Percentiles rank a stretch among this genome's conserved stretches.
These are phyloP conservation scores for Tyrannus savana DNA, from an alignment of 2,113 vertebrate genomes.

Conservation along the genomic window DNA sequence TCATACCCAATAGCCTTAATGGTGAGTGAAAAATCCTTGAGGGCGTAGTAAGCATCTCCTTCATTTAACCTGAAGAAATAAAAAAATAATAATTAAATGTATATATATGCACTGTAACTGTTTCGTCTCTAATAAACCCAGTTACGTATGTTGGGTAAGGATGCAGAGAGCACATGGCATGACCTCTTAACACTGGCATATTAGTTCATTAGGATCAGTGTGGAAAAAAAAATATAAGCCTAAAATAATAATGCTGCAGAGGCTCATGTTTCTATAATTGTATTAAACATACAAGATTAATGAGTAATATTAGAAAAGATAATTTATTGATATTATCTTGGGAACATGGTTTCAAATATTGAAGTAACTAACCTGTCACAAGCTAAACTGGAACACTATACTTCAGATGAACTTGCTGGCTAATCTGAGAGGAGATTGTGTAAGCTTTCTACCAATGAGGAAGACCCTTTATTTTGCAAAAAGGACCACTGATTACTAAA, in stretches of 20 bases:
- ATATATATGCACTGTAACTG: rapidly evolving
- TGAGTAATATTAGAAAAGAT: background rate
- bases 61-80: slow-evolving; percentile 21
- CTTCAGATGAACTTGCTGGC: background rate
- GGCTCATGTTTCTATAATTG: background rate
- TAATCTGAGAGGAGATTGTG: background rate
- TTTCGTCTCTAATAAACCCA: background rate
- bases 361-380: background rate
- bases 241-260: background rate
- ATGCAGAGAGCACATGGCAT: background rate
- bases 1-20: slow-evolving; percentile 24
- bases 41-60: slow-evolving; percentile 18
- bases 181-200: background rate
- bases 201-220: background rate
- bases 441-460: background rate
- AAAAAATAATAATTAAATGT: background rate
- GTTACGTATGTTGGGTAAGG: background rate
- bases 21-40: slow-evolving; percentile 23
- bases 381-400: background rate
- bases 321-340: background rate
- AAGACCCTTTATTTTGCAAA: background rate
- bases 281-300: background rate
- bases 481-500: background rate
- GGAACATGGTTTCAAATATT: background rate
- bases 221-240: background rate